A percentile compares a stretch with the other conserved stretches of the same genome.
Evolutionary conservation across 2,113 vertebrate genomes (phyloP).

Genomic region (Ceratotherium simum): DNA sequence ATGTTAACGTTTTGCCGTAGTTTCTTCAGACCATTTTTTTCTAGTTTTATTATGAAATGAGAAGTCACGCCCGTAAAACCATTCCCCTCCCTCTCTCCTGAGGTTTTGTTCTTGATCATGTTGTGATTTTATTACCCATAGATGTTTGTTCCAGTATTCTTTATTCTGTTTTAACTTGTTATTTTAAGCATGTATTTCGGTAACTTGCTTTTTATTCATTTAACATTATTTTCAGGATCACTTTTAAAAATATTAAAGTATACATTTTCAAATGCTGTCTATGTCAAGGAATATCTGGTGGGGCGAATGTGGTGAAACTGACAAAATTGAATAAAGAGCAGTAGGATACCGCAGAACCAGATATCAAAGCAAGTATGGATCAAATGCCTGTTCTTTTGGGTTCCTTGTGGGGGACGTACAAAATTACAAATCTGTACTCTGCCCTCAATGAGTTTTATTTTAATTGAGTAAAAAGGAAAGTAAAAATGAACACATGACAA

Average conservation of each 20-base stretch:
- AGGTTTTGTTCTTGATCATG: neutral
- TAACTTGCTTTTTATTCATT: slow-evolving; percentile 7
- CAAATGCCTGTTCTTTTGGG: neutral
- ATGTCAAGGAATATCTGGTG: neutral
- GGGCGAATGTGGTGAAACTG: neutral
- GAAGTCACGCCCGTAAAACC: neutral
- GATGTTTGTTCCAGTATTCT: neutral
- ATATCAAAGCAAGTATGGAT: neutral
- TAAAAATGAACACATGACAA: neutral
- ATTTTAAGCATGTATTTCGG: neutral
- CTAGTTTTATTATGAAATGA: neutral
- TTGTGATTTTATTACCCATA: neutral
- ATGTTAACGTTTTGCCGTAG: neutral
- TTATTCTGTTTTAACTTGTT: neutral
- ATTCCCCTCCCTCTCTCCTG: neutral
- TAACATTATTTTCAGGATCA: slow-evolving; percentile 29
- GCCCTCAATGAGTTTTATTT: neutral
- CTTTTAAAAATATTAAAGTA: slow-evolving; percentile 35
- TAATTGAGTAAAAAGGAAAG: neutral
- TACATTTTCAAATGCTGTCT: neutral
- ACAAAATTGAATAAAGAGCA: neutral
- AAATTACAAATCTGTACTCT: neutral
- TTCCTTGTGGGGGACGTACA: neutral
- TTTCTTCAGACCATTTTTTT: neutral
- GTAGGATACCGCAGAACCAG: neutral